A percentile compares a stretch with the other conserved stretches of the same genome.
Evolutionary conservation across 2,888 invertebrate genomes (phyloP).

Genomic region (Cistogaster globosa): DNA sequence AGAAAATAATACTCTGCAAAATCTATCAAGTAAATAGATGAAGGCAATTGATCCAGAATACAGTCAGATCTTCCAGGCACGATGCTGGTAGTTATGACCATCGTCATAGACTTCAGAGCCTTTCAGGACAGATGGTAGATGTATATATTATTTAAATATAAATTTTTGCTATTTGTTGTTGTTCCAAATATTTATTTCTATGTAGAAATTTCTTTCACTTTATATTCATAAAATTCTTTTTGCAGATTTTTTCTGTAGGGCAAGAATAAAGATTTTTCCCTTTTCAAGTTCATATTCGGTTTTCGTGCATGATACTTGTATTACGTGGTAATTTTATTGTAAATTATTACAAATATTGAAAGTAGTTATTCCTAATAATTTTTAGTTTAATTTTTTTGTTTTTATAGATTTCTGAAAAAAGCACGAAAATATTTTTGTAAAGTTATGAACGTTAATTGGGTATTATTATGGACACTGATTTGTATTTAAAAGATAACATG

Average conservation of each 20-base stretch:
- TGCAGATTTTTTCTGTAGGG: constrained; percentile 15
- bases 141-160: no score
- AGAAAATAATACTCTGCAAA: no score
- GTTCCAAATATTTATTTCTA: no score
- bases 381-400: constrained; percentile 21
- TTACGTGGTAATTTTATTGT: constrained; percentile 68
- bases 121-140: no score
- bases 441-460: no score
- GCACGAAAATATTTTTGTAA: no score
- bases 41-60: no score
- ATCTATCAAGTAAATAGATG: no score
- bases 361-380: constrained; percentile 41
- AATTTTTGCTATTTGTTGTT: not conserved
- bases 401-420: constrained; percentile 6
- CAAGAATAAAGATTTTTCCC: not conserved
- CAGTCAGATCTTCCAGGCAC: no score
- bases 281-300: constrained; percentile 1
- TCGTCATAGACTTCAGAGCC: no score
- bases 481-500: not conserved
- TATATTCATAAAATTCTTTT: constrained; percentile 6
- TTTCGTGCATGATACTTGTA: constrained; percentile 43
- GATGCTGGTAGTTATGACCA: no score
- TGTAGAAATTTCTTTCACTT: not conserved
- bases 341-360: constrained; percentile 55
- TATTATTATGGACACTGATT: not conserved